Evolutionary conservation across 2,888 invertebrate species (phyloP).

Genomic region (Augochlorella aurata): DNA sequence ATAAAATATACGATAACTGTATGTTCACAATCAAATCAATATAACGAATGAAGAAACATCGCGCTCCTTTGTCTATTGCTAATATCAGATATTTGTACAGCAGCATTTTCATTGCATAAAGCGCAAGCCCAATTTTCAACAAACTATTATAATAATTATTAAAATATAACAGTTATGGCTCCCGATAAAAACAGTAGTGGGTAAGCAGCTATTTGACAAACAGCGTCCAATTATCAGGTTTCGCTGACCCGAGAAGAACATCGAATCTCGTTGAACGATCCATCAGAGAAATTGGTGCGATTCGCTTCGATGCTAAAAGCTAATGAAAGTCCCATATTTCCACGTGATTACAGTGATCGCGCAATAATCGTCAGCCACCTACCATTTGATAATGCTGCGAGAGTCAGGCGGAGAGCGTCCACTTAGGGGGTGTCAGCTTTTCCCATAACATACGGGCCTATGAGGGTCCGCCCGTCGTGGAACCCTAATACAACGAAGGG

Average conservation of each 20-base stretch:
- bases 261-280: neutral
- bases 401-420: slow-evolving; percentile 33
- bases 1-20: no score
- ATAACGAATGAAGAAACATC: no score
- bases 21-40: no score
- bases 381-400: slow-evolving; percentile 14
- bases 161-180: no score
- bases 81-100: no score
- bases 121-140: no score
- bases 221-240: neutral
- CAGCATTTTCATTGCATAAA: no score
- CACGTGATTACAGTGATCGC: slow-evolving; percentile 22
- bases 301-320: neutral
- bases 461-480: slow-evolving; percentile 62
- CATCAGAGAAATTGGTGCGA: neutral
- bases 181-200: no score
- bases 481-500: slow-evolving; percentile 56
- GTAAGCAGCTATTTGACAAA: neutral
- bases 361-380: slow-evolving; percentile 21
- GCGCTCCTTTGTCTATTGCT: no score
- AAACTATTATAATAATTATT: no score
- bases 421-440: slow-evolving; percentile 71
- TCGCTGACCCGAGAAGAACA: neutral
- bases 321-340: slow-evolving; percentile 17
- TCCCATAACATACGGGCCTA: slow-evolving; percentile 70